Evolutionary conservation across 2,113 vertebrate species (phyloP).

Genomic region (Pterocles burchelli): DNA sequence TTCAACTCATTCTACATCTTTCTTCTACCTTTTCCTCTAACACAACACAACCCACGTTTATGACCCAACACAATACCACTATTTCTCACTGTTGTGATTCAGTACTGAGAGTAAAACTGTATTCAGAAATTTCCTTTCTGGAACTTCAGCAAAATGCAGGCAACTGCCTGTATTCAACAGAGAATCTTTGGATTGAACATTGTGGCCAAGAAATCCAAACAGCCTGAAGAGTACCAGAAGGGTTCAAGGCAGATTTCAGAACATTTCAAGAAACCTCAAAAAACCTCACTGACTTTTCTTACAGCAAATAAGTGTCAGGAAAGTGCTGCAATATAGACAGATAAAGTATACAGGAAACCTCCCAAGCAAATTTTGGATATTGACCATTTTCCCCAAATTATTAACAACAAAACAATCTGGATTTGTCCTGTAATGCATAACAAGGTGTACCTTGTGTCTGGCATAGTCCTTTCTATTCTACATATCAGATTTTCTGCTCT

Average conservation of each 20-base stretch:
- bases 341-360: background rate
- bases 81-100: background rate
- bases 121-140: background rate
- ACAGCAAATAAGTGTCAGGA: background rate
- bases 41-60: rapidly evolving
- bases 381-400: background rate
- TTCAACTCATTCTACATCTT: background rate
- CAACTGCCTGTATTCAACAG: background rate
- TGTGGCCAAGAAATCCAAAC: background rate
- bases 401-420: background rate
- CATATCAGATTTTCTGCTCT: background rate
- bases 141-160: background rate
- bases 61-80: background rate
- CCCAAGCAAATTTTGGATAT: background rate
- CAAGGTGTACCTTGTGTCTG: background rate
- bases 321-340: background rate
- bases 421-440: background rate
- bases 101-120: background rate
- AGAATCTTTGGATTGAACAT: background rate
- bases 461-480: too few relatives aligned
- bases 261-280: background rate
- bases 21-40: background rate
- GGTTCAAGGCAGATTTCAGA: background rate
- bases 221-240: background rate
- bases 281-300: background rate